Percentiles rank a stretch among this genome's conserved stretches.
phyloP scores from a whole-genome alignment of 1,140 invertebrate species.

The Callitettix versicolor region DNA sequence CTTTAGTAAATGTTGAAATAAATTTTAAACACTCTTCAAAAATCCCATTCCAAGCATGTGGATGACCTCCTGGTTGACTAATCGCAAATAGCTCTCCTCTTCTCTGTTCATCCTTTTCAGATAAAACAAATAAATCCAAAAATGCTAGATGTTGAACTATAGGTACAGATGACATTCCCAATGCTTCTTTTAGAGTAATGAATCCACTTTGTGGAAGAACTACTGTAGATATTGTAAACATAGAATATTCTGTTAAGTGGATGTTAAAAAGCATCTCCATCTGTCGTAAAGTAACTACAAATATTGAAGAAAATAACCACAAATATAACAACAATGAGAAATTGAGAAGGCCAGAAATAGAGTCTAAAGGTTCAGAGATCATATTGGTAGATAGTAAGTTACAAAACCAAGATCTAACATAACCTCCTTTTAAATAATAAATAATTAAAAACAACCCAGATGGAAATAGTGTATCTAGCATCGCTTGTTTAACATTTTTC shows the following conservation, averaged over 20 bases:
- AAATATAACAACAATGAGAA: slow-evolving; percentile 46
- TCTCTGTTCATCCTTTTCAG: slow-evolving; percentile 42
- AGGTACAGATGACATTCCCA: slow-evolving; percentile 42
- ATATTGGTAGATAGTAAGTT: slow-evolving; percentile 38
- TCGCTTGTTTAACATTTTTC: slow-evolving; percentile 42
- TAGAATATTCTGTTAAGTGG: slow-evolving; percentile 29
- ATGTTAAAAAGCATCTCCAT: slow-evolving; percentile 58
- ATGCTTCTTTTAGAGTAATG: slow-evolving; percentile 41
- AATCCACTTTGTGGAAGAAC: neutral
- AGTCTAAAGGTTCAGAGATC: slow-evolving; percentile 40
- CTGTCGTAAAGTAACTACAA: slow-evolving; percentile 51
- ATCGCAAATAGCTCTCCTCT: slow-evolving; percentile 52
- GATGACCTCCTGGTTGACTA: slow-evolving; percentile 65
- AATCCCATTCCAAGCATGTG: slow-evolving; percentile 65
- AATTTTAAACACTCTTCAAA: slow-evolving; percentile 45
- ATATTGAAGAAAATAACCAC: slow-evolving; percentile 55
- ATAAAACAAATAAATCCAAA: slow-evolving; percentile 50
- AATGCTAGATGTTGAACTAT: slow-evolving; percentile 60
- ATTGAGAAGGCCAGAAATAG: slow-evolving; percentile 38
- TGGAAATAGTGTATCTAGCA: slow-evolving; percentile 45
- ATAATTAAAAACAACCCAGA: slow-evolving; percentile 44
- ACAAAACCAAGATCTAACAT: slow-evolving; percentile 33
- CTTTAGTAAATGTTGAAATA: slow-evolving; percentile 47
- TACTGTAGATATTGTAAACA: slow-evolving; percentile 12
- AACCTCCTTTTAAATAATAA: slow-evolving; percentile 44